phyloP scores from a whole-genome alignment of 2,113 vertebrate species.

The Bungarus multicinctus region DNA sequence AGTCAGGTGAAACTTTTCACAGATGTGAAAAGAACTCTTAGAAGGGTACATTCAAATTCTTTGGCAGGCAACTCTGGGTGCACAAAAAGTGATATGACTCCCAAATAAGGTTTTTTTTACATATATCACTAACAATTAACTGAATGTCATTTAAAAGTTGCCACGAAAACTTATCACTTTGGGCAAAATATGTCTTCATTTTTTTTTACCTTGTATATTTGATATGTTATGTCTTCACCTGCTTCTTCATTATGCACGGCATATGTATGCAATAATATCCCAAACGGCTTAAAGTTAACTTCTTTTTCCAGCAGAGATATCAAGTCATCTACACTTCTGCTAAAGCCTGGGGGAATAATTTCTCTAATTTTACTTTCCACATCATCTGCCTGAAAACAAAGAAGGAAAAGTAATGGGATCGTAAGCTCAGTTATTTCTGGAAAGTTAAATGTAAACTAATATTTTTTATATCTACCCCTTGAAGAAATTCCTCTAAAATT shows the following conservation, averaged over 20 bases:
- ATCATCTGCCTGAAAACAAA: slow-evolving; percentile 82
- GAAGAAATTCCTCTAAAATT: background rate
- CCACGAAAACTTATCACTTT: slow-evolving; percentile 15
- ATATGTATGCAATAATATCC: slow-evolving; percentile 87
- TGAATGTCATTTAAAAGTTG: slow-evolving; percentile 11
- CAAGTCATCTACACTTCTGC: slow-evolving; percentile 90
- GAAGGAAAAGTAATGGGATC: slow-evolving; percentile 25
- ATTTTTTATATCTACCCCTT: background rate
- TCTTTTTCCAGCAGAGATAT: slow-evolving; percentile 92
- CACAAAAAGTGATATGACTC: slow-evolving; percentile 15
- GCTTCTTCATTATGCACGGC: slow-evolving; percentile 87
- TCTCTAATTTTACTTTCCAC: slow-evolving; percentile 92
- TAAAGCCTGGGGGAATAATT: slow-evolving; percentile 91
- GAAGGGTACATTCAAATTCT: slow-evolving; percentile 55
- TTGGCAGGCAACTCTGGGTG: slow-evolving; percentile 47
- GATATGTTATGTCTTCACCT: slow-evolving; percentile 86
- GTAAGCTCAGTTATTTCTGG: background rate
- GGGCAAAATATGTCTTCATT: slow-evolving; percentile 22
- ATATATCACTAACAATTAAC: slow-evolving; percentile 10
- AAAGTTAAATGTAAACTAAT: background rate
- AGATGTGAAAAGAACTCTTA: slow-evolving; percentile 57
- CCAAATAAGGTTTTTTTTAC: slow-evolving; percentile 37
- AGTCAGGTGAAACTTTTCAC: slow-evolving; percentile 77
- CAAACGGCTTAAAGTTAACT: slow-evolving; percentile 93
- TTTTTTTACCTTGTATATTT: slow-evolving; percentile 88